phyloP scores from a whole-genome alignment of 2,113 vertebrate species.

The Paradoxurus hermaphroditus region DNA sequence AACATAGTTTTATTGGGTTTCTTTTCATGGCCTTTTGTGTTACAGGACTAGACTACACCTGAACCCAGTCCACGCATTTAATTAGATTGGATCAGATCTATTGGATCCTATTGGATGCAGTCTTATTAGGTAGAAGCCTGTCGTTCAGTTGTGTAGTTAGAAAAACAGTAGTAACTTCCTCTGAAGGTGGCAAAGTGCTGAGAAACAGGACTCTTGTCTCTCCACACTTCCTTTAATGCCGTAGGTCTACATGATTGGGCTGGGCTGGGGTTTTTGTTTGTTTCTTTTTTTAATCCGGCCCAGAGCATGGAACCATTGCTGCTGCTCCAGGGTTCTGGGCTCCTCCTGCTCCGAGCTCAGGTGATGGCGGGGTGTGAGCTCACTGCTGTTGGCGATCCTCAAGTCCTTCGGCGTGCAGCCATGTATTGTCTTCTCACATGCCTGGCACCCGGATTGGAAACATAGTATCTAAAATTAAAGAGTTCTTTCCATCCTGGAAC shows the following conservation, averaged over 20 bases:
- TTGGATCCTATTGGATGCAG: background rate
- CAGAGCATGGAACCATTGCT: background rate
- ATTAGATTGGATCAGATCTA: background rate
- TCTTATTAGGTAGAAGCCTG: background rate
- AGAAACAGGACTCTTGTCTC: background rate
- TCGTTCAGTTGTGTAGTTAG: constrained; percentile 10
- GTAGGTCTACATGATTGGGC: background rate
- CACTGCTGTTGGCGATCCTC: constrained; percentile 46
- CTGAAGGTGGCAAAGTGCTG: background rate
- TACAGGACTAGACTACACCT: background rate
- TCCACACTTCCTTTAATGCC: constrained; percentile 35
- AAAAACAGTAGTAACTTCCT: background rate
- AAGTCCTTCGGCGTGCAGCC: constrained; percentile 38
- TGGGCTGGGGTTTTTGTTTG: constrained; percentile 52
- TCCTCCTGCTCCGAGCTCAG: constrained; percentile 10
- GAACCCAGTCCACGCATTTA: background rate
- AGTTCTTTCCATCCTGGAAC: constrained; percentile 80
- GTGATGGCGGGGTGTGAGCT: background rate
- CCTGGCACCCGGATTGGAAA: constrained; percentile 80
- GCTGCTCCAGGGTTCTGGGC: background rate
- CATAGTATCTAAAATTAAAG: constrained; percentile 80
- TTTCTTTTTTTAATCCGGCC: constrained; percentile 58
- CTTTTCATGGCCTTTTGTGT: background rate
- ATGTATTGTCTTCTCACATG: constrained; percentile 65
- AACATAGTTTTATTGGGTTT: background rate